A percentile compares a stretch with the other conserved stretches of the same genome.
phyloP scores from a whole-genome alignment of 1,140 invertebrate genomes.

The Sarcophaga bullata region DNA sequence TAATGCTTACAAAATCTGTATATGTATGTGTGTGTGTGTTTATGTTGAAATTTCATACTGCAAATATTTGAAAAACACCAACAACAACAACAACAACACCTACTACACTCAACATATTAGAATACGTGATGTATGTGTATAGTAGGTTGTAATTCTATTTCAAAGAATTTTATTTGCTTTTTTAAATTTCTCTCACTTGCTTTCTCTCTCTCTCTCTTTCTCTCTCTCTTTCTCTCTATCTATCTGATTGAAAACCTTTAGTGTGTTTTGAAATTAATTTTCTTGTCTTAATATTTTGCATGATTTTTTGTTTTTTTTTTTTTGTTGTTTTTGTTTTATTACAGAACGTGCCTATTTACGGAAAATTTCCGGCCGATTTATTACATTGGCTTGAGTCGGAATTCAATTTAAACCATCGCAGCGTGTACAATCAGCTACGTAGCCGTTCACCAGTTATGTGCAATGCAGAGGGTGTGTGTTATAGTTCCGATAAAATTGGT shows the following conservation, averaged over 20 bases:
- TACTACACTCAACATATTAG: no score
- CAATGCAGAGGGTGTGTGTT: slow-evolving; percentile 19
- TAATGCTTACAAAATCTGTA: not conserved
- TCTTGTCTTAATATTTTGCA: slow-evolving; percentile 2
- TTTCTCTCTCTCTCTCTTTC: no score
- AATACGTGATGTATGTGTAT: no score
- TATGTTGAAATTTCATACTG: not conserved
- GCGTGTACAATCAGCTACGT: slow-evolving; percentile 12
- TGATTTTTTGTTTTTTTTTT: no score
- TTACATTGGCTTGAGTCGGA: slow-evolving; percentile 21
- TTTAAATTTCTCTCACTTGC: no score
- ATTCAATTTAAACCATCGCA: slow-evolving; percentile 22
- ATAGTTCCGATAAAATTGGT: not conserved
- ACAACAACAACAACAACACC: no score
- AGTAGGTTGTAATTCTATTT: no score
- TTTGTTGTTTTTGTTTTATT: not conserved
- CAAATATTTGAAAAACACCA: no score
- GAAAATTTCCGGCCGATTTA: not conserved
- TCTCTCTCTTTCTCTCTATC: no score
- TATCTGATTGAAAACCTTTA: not conserved
- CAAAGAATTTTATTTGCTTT: no score
- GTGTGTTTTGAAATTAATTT: slow-evolving; percentile 23
- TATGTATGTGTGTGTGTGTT: not conserved
- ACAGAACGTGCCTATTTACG: slow-evolving; percentile 31
- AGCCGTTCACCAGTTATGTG: not conserved